A percentile compares a stretch with the other conserved stretches of the same genome.
Conservation (phyloP, 2,888 invertebrate species). For the Autographa gamma region DNA sequence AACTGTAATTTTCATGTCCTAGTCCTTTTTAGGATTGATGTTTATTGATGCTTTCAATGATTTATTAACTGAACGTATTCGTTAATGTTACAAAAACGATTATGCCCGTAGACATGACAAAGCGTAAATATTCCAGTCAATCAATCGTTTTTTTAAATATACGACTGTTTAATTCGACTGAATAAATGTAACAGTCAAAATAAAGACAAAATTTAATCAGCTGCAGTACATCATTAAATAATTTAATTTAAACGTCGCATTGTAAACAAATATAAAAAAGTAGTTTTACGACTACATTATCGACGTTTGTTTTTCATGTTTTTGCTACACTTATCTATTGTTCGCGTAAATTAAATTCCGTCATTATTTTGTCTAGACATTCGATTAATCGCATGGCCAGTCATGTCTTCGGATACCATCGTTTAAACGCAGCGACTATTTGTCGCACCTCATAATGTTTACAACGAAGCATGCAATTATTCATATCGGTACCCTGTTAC, state of each 20-base stretch:
- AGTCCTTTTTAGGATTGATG: background rate
- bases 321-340: slow-evolving; percentile 18
- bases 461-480: slow-evolving; percentile 51
- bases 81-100: slow-evolving; percentile 15
- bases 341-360: slow-evolving; percentile 28
- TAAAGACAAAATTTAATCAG: too few relatives aligned
- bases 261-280: slow-evolving; percentile 22
- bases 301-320: too few relatives aligned
- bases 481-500: slow-evolving; percentile 73
- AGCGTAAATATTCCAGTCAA: slow-evolving; percentile 28
- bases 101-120: slow-evolving; percentile 29
- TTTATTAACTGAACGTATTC: slow-evolving; percentile 30
- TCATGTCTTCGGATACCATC: slow-evolving; percentile 41
- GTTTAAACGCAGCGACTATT: slow-evolving; percentile 19
- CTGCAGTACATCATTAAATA: too few relatives aligned
- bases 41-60: slow-evolving; percentile 23
- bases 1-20: background rate
- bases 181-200: too few relatives aligned
- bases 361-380: slow-evolving; percentile 33
- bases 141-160: slow-evolving; percentile 17
- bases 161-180: background rate
- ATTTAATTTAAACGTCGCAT: too few relatives aligned
- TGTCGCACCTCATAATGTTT: slow-evolving; percentile 33
- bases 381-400: slow-evolving; percentile 38
- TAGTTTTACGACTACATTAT: slow-evolving; percentile 19